Percentiles rank a stretch among this genome's conserved stretches.
phyloP scores from a whole-genome alignment of 2,113 vertebrate genomes.

The Gambusia affinis region DNA sequence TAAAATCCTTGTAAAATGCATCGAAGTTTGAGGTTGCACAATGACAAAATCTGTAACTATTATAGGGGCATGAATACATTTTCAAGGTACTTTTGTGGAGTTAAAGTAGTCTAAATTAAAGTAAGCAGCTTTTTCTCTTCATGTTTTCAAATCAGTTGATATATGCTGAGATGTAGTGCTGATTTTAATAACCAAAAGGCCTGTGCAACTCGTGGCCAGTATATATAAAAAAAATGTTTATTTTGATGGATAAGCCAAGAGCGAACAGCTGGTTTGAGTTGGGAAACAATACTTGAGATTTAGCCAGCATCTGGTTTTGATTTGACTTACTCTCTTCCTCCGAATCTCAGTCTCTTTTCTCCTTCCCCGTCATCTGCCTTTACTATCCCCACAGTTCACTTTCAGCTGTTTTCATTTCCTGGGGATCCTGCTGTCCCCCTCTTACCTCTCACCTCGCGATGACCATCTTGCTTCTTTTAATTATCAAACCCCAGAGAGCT shows the following conservation, averaged over 20 bases:
- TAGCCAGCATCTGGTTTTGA: slow-evolving; percentile 74
- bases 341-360: slow-evolving; percentile 44
- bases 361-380: slow-evolving; percentile 42
- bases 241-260: slow-evolving; percentile 82
- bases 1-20: neutral
- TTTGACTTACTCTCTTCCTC: slow-evolving; percentile 55
- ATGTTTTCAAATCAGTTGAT: slow-evolving; percentile 8
- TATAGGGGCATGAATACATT: neutral
- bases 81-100: neutral
- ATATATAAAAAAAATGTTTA: slow-evolving; percentile 76
- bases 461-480: slow-evolving; percentile 6
- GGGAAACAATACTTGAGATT: slow-evolving; percentile 77
- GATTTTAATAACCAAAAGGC: slow-evolving; percentile 77
- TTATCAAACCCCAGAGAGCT: slow-evolving; percentile 29
- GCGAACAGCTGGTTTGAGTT: slow-evolving; percentile 84
- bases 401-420: slow-evolving; percentile 66
- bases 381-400: slow-evolving; percentile 52
- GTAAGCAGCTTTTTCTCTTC: neutral
- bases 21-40: neutral
- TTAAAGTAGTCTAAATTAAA: neutral
- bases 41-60: neutral
- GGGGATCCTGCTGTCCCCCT: slow-evolving; percentile 39
- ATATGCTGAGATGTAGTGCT: slow-evolving; percentile 41
- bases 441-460: slow-evolving; percentile 31
- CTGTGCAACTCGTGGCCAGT: slow-evolving; percentile 70